phyloP scores from a whole-genome alignment of 2,888 invertebrate species.

The Rhamphomyia laevipes region DNA sequence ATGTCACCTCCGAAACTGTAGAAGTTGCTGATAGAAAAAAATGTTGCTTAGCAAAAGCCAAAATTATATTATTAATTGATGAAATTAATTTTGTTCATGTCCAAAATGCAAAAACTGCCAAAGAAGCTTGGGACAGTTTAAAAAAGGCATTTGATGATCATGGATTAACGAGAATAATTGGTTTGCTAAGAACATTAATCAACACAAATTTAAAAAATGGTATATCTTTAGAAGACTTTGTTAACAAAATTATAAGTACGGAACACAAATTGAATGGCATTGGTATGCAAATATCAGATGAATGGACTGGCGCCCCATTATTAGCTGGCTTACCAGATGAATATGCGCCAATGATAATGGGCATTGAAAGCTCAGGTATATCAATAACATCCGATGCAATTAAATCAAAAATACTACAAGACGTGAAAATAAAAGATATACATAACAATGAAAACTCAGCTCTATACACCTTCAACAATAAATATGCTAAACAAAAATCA shows the following conservation, averaged over 20 bases:
- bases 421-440: too few species aligned
- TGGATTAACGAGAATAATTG: conserved; percentile 22
- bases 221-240: conserved; percentile 20
- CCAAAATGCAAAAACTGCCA: conserved; percentile 18
- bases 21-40: background rate
- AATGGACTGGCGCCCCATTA: conserved; percentile 23
- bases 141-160: conserved; percentile 20
- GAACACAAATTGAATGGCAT: conserved; percentile 21
- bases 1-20: conserved; percentile 2
- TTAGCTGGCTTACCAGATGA: conserved; percentile 23
- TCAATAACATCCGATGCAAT: too few species aligned
- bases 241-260: conserved; percentile 20
- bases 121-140: conserved; percentile 21
- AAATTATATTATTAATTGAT: conserved; percentile 10
- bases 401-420: too few species aligned
- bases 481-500: too few species aligned
- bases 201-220: conserved; percentile 13
- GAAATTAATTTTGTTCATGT: too few species aligned
- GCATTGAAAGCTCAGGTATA: conserved; percentile 15
- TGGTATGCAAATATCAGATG: conserved; percentile 14
- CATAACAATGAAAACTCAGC: too few species aligned
- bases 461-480: too few species aligned
- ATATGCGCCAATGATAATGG: conserved; percentile 23
- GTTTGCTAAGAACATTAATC: conserved; percentile 18
- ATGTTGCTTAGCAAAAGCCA: conserved; percentile 8